Evolutionary conservation across 2,888 invertebrate species (phyloP).

Genomic region (Parnassius orleans): DNA sequence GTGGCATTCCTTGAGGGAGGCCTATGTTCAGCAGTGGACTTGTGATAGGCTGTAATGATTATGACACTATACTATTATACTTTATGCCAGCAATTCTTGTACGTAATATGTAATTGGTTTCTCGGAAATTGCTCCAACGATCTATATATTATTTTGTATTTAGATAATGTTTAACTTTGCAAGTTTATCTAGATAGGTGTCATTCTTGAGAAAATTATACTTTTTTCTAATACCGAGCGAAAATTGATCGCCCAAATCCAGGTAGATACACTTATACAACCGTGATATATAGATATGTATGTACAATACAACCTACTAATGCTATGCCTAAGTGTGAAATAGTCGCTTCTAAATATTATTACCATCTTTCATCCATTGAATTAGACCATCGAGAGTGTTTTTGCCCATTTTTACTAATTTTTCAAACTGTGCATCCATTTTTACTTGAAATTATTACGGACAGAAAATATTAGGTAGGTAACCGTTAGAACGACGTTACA

Average conservation of each 20-base stretch:
- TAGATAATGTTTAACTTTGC: not conserved
- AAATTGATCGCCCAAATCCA: not conserved
- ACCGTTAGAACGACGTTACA: not conserved
- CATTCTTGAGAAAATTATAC: no score
- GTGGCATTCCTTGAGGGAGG: no score
- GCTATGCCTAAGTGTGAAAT: not conserved
- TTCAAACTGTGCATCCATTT: conserved; percentile 37
- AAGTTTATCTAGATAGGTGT: no score
- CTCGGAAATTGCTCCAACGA: no score
- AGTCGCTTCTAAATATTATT: conserved; percentile 29
- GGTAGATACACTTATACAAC: not conserved
- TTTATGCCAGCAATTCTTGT: not conserved
- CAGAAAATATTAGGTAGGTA: not conserved
- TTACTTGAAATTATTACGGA: not conserved
- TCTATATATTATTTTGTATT: not conserved
- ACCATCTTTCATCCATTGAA: conserved; percentile 59
- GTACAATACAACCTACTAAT: no score
- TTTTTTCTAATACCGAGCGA: not conserved
- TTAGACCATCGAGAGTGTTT: conserved; percentile 46
- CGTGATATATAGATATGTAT: not conserved
- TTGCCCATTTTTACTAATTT: conserved; percentile 46
- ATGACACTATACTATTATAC: no score
- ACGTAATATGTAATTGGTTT: no score
- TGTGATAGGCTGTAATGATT: no score
- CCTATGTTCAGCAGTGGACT: no score